Evolutionary conservation across 1,140 invertebrate genomes (phyloP).

Genomic region (Condylostylus longicornis): DNA sequence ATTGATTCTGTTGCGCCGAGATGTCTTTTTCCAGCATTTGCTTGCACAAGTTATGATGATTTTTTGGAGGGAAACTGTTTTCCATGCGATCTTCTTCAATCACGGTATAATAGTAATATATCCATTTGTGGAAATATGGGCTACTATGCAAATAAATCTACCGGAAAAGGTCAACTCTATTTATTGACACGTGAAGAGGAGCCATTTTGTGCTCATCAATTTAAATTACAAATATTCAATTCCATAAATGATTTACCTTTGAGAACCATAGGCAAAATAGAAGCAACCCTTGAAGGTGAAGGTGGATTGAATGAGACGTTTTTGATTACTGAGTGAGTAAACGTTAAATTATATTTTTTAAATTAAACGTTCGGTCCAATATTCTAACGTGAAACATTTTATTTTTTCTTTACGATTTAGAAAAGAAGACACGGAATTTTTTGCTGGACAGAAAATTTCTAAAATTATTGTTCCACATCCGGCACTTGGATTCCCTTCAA

Average conservation of each 20-base stretch:
- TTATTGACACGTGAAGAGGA: slow-evolving; percentile 78
- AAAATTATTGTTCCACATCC: slow-evolving; percentile 79
- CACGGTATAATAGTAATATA: slow-evolving; percentile 30
- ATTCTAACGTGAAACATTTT: background rate
- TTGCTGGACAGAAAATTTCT: slow-evolving; percentile 51
- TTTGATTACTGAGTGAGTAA: slow-evolving; percentile 60
- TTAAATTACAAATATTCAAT: slow-evolving; percentile 63
- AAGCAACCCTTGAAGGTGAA: slow-evolving; percentile 67
- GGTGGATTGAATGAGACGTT: slow-evolving; percentile 76
- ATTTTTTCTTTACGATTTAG: slow-evolving; percentile 27
- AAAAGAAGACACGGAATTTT: slow-evolving; percentile 63
- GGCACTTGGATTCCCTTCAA: slow-evolving; percentile 52
- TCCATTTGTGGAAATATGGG: slow-evolving; percentile 79
- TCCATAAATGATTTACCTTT: slow-evolving; percentile 53
- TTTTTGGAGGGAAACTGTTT: slow-evolving; percentile 47
- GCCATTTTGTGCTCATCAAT: slow-evolving; percentile 85
- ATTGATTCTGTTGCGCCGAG: slow-evolving; percentile 81
- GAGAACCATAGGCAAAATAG: slow-evolving; percentile 50
- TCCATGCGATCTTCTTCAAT: slow-evolving; percentile 34
- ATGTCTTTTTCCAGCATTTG: slow-evolving; percentile 77
- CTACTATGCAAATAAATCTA: slow-evolving; percentile 72
- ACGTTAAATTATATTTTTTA: background rate
- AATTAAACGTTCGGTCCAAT: background rate
- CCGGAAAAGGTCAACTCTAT: slow-evolving; percentile 67
- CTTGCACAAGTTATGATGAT: slow-evolving; percentile 72